Evolutionary conservation across 2,888 invertebrate species (phyloP).

Genomic region (Cynaeus angustus): DNA sequence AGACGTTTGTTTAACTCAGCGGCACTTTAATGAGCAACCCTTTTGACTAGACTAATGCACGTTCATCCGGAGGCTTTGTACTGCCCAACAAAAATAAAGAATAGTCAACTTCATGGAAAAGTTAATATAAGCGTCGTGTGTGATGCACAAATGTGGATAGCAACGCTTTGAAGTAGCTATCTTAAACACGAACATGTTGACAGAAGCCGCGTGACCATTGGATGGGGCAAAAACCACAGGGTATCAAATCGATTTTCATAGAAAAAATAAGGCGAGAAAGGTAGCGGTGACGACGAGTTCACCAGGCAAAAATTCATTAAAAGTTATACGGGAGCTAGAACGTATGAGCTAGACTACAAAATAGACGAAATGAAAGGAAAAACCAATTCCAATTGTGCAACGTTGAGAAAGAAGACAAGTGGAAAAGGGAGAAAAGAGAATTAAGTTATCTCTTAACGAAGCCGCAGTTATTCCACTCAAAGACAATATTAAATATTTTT

Average conservation of each 20-base stretch:
- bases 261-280: not conserved
- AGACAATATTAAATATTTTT: conserved; percentile 69
- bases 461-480: conserved; percentile 67
- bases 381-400: conserved; percentile 47
- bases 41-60: conserved; percentile 35
- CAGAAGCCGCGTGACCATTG: conserved; percentile 65
- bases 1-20: conserved; percentile 20
- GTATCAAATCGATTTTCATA: conserved; percentile 16
- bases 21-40: conserved; percentile 33
- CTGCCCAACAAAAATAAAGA: conserved; percentile 42
- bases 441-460: conserved; percentile 67
- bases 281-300: not conserved
- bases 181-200: conserved; percentile 64
- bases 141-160: conserved; percentile 31
- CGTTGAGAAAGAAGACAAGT: conserved; percentile 48
- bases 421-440: conserved; percentile 62
- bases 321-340: no score
- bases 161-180: conserved; percentile 63
- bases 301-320: not conserved
- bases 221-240: conserved; percentile 65
- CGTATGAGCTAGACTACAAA: not conserved
- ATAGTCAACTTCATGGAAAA: conserved; percentile 46
- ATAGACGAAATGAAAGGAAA: not conserved
- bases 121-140: conserved; percentile 46
- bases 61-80: conserved; percentile 34